A percentile compares a stretch with the other conserved stretches of the same genome.
Evolutionary conservation across 2,797 vertebrate genomes (phyloP).

Genomic region (Clarias fuscus): DNA sequence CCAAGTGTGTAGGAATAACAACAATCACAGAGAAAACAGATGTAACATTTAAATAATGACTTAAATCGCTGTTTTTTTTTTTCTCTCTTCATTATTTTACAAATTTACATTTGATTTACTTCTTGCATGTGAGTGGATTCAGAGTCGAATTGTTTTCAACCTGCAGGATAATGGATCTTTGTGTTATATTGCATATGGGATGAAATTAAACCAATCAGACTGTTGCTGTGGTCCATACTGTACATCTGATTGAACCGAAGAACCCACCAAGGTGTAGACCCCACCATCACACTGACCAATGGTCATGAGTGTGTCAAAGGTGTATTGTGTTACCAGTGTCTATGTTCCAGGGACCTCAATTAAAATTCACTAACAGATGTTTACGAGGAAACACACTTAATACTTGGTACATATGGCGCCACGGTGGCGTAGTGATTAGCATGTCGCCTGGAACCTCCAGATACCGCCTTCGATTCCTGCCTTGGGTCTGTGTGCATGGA

Average conservation of each 20-base stretch:
- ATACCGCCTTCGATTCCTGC: not conserved
- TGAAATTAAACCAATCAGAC: not conserved
- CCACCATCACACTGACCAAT: not conserved
- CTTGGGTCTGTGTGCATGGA: too few relatives aligned
- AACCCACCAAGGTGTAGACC: not conserved
- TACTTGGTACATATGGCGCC: not conserved
- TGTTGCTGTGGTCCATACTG: not conserved
- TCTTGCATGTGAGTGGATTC: not conserved
- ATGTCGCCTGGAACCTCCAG: not conserved
- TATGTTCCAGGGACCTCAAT: not conserved
- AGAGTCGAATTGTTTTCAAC: not conserved
- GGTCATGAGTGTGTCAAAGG: not conserved
- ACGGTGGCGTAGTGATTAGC: too few relatives aligned
- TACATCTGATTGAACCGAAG: not conserved
- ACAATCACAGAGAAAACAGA: not conserved
- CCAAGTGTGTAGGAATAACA: too few relatives aligned
- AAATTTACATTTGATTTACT: not conserved
- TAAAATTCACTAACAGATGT: not conserved
- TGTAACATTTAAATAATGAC: not conserved
- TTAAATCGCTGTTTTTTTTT: not conserved
- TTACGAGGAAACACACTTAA: not conserved
- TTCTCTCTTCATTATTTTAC: not conserved
- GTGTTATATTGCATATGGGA: not conserved
- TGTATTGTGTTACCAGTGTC: not conserved
- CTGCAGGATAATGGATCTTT: not conserved